These are phyloP conservation scores for Drosophila kohkoa DNA, from an alignment of 1,140 invertebrate genomes.

Conservation along the genomic window DNA sequence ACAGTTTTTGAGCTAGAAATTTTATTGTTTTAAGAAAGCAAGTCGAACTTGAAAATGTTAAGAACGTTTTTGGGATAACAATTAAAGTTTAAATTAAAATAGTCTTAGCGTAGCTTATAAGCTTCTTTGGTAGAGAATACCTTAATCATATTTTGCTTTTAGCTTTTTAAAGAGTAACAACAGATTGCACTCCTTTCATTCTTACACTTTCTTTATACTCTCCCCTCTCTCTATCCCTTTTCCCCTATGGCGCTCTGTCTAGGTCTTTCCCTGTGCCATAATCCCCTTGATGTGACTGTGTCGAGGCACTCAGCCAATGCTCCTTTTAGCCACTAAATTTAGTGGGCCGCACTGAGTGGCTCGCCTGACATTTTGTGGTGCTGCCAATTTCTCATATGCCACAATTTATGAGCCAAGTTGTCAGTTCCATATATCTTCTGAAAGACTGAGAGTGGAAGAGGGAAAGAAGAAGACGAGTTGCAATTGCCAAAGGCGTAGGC, in stretches of 20 bases:
- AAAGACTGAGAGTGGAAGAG: background rate
- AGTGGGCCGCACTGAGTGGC: slow-evolving; percentile 73
- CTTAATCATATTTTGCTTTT: too few species aligned
- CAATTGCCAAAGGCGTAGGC: slow-evolving; percentile 40
- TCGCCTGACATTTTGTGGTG: slow-evolving; percentile 27
- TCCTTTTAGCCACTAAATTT: slow-evolving; percentile 54
- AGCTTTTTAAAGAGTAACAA: too few species aligned
- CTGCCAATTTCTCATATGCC: slow-evolving; percentile 67
- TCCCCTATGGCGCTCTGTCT: background rate
- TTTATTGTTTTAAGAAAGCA: too few species aligned
- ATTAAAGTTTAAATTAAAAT: too few species aligned
- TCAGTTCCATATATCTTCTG: slow-evolving; percentile 10
- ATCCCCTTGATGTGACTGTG: background rate
- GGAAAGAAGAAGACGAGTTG: background rate
- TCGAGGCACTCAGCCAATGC: slow-evolving; percentile 55
- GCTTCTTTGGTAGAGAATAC: too few species aligned
- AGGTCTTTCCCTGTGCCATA: background rate
- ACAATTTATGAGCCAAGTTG: slow-evolving; percentile 64
- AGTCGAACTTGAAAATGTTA: too few species aligned
- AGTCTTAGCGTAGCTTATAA: too few species aligned
- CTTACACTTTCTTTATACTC: background rate
- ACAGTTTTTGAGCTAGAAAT: too few species aligned
- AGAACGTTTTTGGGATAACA: too few species aligned
- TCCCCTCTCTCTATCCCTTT: background rate
- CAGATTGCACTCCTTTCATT: too few species aligned